Evolutionary conservation across 2,888 invertebrate species (phyloP), one percentile per base, ranked within the genome.

Genomic region (Tinea trinotella): DNA sequence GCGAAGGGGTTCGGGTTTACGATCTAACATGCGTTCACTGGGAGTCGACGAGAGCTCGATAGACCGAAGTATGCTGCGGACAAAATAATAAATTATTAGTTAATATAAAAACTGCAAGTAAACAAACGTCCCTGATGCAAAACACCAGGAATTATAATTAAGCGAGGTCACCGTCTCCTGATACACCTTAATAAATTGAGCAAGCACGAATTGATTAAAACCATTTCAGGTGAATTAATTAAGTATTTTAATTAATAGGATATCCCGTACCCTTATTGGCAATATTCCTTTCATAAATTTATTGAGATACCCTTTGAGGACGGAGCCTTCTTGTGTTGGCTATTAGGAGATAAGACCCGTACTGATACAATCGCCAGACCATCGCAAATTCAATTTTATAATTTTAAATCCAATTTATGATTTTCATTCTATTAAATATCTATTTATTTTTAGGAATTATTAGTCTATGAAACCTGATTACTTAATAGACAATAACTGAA

Each of bases 11-110:
- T 89, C 89, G 15, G 76, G 71, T 60, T 85, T 87, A 54, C 77
- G 86, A 68, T 75, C 79, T 54, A 71, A 59, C 68, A 61, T 64
- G 83, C 76, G 55, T 72, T 73, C 56, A 44, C 55, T 57, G 40
- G 66, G 60, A 72, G 83, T 86, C 57, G 86, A 81, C 59, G 88
- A 83, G 64, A 92, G 89, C 73, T 96, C 95, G 64, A 94, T 89
- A 53, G 95, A 92, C 71, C 93, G 91, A 67, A 94, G 87, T 70
- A 93, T 90, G 77, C 93, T 92, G 88, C 1, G 76, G 87, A 76
- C 74, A 76, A 76, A 50, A 52, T 19, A 12, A 10, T 49, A 34
- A 5, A 18, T 20, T 17, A 30, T 24, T 54, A 30, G 30, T 30
- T 10, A 30, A 2, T 30, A 19, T 9, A 9, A 53, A 30, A 30